Evolutionary conservation across 2,888 invertebrate species (phyloP).

Genomic region (Synergus gifuensis): DNA sequence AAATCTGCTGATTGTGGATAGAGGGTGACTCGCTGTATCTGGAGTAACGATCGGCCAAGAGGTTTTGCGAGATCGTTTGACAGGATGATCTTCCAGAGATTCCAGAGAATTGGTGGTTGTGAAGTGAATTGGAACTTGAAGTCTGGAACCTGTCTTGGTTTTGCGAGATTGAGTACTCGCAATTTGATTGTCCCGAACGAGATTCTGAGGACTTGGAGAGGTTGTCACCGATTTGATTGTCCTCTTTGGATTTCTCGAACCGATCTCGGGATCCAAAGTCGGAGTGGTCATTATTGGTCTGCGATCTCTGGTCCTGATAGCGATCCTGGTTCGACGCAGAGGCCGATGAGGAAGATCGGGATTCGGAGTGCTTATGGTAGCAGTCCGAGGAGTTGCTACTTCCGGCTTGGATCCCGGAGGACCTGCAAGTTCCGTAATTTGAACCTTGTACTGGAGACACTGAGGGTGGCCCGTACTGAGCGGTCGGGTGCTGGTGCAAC

Average conservation of each 20-base stretch:
- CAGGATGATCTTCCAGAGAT: constrained; percentile 54
- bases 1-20: constrained; percentile 21
- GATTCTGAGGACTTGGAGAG: constrained; percentile 59
- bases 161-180: constrained; percentile 61
- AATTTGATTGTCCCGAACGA: constrained; percentile 59
- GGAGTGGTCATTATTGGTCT: constrained; percentile 75
- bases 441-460: constrained; percentile 57
- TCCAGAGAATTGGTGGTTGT: constrained; percentile 61
- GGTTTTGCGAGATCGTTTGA: constrained; percentile 57
- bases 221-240: constrained; percentile 61
- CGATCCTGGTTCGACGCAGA: constrained; percentile 42
- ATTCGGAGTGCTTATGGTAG: constrained; percentile 78
- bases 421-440: constrained; percentile 55
- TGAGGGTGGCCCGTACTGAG: constrained; percentile 70
- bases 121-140: constrained; percentile 52
- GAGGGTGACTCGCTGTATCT: constrained; percentile 59
- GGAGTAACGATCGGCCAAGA: constrained; percentile 59
- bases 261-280: constrained; percentile 72
- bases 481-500: constrained; percentile 75
- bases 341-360: constrained; percentile 58
- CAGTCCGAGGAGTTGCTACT: constrained; percentile 76
- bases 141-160: constrained; percentile 59
- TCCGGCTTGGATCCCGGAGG: constrained; percentile 56
- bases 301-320: constrained; percentile 48
- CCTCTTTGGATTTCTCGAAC: constrained; percentile 66